phyloP scores from a whole-genome alignment of 2,888 invertebrate genomes.

The Xestia c-nigrum region DNA sequence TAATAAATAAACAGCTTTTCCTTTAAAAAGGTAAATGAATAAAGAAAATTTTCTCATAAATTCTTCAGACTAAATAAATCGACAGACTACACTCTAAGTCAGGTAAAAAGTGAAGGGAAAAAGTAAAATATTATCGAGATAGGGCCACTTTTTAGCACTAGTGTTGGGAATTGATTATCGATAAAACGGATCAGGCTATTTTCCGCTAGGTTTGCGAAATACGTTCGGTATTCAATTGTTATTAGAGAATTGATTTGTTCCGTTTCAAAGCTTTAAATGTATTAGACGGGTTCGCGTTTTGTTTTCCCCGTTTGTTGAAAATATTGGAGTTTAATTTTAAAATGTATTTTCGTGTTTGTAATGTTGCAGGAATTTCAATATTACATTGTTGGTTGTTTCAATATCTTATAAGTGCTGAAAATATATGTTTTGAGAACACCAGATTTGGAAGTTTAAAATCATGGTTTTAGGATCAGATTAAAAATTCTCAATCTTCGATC shows the following conservation, averaged over 20 bases:
- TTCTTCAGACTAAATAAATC: conserved; percentile 61
- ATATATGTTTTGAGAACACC: not conserved
- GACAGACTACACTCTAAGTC: conserved; percentile 53
- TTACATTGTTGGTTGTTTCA: conserved; percentile 11
- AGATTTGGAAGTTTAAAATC: not conserved
- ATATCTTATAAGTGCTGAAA: not conserved
- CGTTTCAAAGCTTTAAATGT: conserved; percentile 65
- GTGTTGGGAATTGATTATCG: conserved; percentile 71
- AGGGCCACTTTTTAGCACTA: conserved; percentile 62
- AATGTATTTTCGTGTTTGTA: conserved; percentile 27
- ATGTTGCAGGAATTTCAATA: conserved; percentile 24
- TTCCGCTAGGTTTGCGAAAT: conserved; percentile 69
- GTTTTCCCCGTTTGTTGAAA: conserved; percentile 41
- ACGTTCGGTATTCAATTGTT: conserved; percentile 72
- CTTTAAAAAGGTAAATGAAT: conserved; percentile 42
- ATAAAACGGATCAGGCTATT: conserved; percentile 70
- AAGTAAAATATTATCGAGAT: conserved; percentile 67
- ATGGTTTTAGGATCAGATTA: not conserved
- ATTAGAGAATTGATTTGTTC: conserved; percentile 74
- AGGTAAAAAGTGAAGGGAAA: conserved; percentile 64
- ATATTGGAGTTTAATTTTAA: conserved; percentile 36
- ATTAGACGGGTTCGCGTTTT: conserved; percentile 49
- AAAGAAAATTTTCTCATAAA: conserved; percentile 57
- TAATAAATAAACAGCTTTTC: conserved; percentile 51
- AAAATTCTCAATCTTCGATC: not conserved